Evolutionary conservation across 1,140 invertebrate genomes (phyloP).

Genomic region (Xylocopa sonorina): DNA sequence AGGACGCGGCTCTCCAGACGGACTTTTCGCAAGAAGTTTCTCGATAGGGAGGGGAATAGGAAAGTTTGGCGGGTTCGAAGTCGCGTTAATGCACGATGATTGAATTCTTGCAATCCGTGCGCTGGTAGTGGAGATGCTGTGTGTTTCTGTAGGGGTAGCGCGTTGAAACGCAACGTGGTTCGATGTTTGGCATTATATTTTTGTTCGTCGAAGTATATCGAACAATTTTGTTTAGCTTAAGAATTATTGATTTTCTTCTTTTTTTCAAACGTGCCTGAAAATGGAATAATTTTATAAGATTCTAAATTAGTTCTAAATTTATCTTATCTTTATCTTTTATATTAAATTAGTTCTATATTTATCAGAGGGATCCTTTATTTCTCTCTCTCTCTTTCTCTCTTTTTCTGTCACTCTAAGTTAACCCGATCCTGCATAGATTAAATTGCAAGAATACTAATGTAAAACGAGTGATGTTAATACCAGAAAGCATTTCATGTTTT

Average conservation of each 20-base stretch:
- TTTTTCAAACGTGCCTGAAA: no score
- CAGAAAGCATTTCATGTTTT: neutral
- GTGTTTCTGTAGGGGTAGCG: neutral
- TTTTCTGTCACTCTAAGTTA: no score
- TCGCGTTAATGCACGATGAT: conserved; percentile 12
- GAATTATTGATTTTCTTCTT: no score
- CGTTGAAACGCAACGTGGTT: neutral
- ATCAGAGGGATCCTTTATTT: no score
- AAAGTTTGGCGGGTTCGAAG: neutral
- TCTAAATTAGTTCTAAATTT: no score
- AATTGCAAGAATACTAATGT: neutral
- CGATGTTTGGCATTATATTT: no score
- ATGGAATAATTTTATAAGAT: no score
- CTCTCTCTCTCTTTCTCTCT: no score
- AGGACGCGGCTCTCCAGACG: conserved; percentile 20
- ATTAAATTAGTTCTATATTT: no score
- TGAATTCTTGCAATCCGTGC: conserved; percentile 6
- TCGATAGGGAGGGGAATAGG: neutral
- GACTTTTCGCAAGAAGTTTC: neutral
- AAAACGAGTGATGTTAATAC: neutral
- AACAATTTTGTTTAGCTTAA: no score
- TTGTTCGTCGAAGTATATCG: neutral
- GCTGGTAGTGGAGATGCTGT: neutral
- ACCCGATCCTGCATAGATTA: no score
- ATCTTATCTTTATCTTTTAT: no score